Percentiles rank a stretch among this genome's conserved stretches.
These are phyloP conservation scores for Druceiella hillmani DNA, from an alignment of 2,888 invertebrate species.

Conservation along the genomic window DNA sequence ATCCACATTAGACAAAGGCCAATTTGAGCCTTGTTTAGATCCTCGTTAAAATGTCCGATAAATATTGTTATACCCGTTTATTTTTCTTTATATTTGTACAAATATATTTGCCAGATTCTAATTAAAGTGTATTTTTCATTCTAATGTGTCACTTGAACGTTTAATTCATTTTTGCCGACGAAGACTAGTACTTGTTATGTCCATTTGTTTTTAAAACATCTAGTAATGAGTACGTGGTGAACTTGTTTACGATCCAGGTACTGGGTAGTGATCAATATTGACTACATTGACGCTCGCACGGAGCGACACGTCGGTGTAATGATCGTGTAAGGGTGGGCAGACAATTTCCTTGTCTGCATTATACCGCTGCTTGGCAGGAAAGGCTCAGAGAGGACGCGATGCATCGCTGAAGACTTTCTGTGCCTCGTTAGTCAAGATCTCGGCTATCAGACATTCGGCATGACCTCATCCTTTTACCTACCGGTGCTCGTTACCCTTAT, in stretches of 20 bases:
- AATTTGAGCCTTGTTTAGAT: no score
- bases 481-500: conserved; percentile 83
- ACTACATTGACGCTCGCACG: conserved; percentile 81
- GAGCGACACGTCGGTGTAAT: conserved; percentile 70
- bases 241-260: no score
- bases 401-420: conserved; percentile 57
- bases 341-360: conserved; percentile 78
- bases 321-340: conserved; percentile 80
- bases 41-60: no score
- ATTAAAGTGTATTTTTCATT: no score
- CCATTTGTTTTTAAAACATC: conserved; percentile 7
- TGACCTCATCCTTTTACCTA: conserved; percentile 85
- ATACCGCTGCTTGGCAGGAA: conserved; percentile 87
- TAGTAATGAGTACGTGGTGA: no score
- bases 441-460: conserved; percentile 83
- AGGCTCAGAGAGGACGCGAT: conserved; percentile 51
- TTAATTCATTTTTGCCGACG: no score
- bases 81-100: no score
- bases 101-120: no score
- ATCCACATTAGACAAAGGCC: no score
- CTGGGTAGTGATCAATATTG: conserved; percentile 88
- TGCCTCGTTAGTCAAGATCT: conserved; percentile 83
- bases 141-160: no score
- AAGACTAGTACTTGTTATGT: background rate
- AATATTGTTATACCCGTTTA: no score